Percentiles rank a stretch among this genome's conserved stretches.
Evolutionary conservation across 2,113 vertebrate species (phyloP).

Genomic region (Nettapus auritus): DNA sequence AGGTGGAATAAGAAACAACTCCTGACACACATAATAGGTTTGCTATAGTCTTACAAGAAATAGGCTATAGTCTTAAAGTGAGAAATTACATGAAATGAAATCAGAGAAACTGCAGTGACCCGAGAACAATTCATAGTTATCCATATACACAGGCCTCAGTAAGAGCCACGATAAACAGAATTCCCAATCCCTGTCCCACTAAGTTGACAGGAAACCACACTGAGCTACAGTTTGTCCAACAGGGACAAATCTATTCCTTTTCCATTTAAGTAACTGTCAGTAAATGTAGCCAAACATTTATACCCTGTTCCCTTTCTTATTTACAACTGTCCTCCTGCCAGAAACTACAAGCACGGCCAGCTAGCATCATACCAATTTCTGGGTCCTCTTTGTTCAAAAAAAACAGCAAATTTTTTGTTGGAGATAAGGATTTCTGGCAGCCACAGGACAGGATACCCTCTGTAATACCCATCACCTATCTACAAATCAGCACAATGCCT

Average conservation of each 20-base stretch:
- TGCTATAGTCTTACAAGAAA: not conserved
- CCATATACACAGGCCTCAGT: fast-evolving
- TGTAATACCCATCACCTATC: not conserved
- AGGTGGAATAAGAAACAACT: not conserved
- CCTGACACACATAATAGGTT: not conserved
- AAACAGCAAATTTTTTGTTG: not conserved
- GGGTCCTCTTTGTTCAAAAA: not conserved
- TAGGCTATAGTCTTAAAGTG: not conserved
- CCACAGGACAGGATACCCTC: not conserved
- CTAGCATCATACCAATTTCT: fast-evolving
- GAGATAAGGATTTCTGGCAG: not conserved
- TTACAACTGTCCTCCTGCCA: fast-evolving
- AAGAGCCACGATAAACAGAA: fast-evolving
- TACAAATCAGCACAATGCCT: fast-evolving
- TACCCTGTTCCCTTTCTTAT: not conserved
- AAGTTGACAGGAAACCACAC: not conserved
- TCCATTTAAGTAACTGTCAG: not conserved
- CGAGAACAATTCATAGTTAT: fast-evolving
- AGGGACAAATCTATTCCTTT: not conserved
- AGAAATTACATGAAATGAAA: not conserved
- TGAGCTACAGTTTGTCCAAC: not conserved
- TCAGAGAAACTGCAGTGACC: fast-evolving
- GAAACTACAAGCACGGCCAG: not conserved
- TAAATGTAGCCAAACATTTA: fast-evolving
- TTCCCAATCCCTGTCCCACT: too few species aligned